These are phyloP conservation scores for Panagrolaimus sp. DNA, from an alignment of 1,140 invertebrate species.

Conservation along the genomic window DNA sequence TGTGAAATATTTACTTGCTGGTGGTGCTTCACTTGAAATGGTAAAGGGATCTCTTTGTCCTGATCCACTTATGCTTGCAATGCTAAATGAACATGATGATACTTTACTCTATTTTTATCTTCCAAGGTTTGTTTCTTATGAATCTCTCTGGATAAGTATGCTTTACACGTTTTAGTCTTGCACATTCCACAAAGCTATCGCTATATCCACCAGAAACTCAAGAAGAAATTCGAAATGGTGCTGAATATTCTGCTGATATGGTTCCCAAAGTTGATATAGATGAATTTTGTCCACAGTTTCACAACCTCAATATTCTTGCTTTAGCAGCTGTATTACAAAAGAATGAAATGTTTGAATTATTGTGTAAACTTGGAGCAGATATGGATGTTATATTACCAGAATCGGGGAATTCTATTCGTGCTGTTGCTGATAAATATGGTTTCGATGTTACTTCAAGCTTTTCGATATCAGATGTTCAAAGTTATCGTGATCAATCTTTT, in stretches of 20 bases:
- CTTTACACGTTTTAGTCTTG: no score
- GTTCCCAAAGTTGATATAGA: not conserved
- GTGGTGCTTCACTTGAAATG: not conserved
- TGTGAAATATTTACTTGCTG: conserved; percentile 1
- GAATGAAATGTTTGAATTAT: not conserved
- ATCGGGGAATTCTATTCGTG: not conserved
- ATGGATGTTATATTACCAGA: not conserved
- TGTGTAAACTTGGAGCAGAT: not conserved
- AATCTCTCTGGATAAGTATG: no score
- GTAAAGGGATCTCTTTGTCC: not conserved
- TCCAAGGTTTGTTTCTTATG: not conserved
- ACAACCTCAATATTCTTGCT: conserved; percentile 4
- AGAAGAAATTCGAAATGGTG: no score
- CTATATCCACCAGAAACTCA: no score
- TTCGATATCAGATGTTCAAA: no score
- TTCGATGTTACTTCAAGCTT: not conserved
- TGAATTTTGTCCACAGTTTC: not conserved
- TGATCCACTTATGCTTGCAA: not conserved
- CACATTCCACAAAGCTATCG: no score
- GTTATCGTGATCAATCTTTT: no score
- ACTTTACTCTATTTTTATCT: not conserved
- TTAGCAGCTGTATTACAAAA: not conserved
- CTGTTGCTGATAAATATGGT: not conserved
- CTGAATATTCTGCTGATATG: not conserved
- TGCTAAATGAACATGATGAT: not conserved